Percentiles rank a stretch among this genome's conserved stretches.
Conservation (phyloP, 2,113 vertebrate genomes). For the Prionailurus viverrinus region DNA sequence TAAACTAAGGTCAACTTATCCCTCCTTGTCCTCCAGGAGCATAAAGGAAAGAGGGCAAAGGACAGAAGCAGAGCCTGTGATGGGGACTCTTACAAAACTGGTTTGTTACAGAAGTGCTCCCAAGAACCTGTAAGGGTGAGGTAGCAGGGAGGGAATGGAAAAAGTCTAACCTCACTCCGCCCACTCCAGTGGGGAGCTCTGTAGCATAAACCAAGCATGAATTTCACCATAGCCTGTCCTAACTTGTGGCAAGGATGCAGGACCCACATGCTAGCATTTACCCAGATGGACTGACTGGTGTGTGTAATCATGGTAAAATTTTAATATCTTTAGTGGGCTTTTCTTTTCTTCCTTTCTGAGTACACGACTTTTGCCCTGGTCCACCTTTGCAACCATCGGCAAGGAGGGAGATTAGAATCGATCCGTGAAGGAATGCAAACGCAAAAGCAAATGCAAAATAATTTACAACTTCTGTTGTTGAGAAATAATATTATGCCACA, state of each 20-base stretch:
- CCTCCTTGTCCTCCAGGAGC: not conserved
- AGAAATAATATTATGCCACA: not conserved
- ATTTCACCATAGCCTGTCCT: too few relatives aligned
- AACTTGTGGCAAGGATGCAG: not conserved
- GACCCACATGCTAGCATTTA: not conserved
- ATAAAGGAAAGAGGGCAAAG: not conserved
- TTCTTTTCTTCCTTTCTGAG: slow-evolving; percentile 7
- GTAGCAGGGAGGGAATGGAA: not conserved
- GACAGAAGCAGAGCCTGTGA: not conserved
- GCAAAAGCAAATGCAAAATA: slow-evolving; percentile 19
- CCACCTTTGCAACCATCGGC: not conserved
- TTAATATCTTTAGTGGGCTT: not conserved
- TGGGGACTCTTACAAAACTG: not conserved
- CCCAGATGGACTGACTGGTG: not conserved
- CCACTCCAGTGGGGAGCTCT: not conserved
- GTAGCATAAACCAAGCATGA: not conserved
- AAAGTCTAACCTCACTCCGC: not conserved
- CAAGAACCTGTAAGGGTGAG: not conserved
- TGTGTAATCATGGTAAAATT: not conserved
- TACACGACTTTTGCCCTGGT: not conserved
- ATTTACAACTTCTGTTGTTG: not conserved
- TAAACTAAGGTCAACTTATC: not conserved
- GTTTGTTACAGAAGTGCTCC: not conserved
- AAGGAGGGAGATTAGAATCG: not conserved
- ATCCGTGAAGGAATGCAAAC: slow-evolving; percentile 27